These are phyloP conservation scores for Leucoptera coffeella DNA, from an alignment of 2,888 invertebrate species.

Conservation along the genomic window DNA sequence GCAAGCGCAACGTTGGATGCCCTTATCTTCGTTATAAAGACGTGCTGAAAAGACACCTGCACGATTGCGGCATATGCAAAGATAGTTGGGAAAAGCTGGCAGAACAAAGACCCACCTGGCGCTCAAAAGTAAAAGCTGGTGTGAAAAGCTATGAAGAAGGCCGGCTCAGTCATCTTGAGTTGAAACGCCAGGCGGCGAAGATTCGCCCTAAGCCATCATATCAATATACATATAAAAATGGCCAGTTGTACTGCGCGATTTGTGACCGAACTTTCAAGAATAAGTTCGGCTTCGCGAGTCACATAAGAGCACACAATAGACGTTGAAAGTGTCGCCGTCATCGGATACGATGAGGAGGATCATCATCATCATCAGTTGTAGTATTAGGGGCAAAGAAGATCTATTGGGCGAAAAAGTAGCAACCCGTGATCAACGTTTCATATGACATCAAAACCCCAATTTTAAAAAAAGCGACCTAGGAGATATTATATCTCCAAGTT, in stretches of 20 bases:
- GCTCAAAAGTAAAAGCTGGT: not conserved
- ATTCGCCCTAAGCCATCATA: not conserved
- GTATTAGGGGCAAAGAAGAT: no score
- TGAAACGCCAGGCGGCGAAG: not conserved
- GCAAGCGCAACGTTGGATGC: conserved; percentile 6
- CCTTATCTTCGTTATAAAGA: conserved; percentile 6
- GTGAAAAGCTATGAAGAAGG: not conserved
- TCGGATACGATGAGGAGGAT: not conserved
- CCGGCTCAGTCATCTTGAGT: not conserved
- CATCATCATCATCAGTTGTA: no score
- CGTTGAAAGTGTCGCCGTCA: not conserved
- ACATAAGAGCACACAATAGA: not conserved
- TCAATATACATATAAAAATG: not conserved
- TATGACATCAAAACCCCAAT: no score
- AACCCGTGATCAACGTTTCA: no score
- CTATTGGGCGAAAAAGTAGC: no score
- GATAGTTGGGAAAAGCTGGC: not conserved
- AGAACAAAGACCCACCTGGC: not conserved
- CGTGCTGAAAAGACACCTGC: conserved; percentile 5
- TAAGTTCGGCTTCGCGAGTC: not conserved
- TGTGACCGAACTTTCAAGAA: not conserved
- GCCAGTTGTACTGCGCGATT: not conserved
- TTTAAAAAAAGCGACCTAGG: no score
- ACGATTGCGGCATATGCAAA: not conserved
- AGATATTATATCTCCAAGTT: no score